Evolutionary conservation across 2,888 invertebrate genomes (phyloP).

Genomic region (Mythimna albipuncta): DNA sequence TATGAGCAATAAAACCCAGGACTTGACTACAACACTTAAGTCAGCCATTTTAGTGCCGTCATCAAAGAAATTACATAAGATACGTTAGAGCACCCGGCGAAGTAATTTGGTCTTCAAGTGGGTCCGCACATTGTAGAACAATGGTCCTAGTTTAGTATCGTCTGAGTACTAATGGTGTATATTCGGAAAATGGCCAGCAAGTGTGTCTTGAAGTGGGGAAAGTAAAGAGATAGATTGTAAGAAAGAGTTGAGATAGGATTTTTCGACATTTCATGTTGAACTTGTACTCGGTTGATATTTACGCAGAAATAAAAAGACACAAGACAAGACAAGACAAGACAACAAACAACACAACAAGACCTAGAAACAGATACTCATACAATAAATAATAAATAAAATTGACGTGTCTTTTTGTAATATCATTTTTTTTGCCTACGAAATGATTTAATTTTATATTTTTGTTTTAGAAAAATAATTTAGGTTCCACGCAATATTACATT

Average conservation of each 20-base stretch:
- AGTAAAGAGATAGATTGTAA: conserved; percentile 18
- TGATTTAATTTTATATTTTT: no score
- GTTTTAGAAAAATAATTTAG: no score
- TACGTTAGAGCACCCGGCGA: conserved; percentile 7
- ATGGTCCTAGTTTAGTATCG: conserved; percentile 9
- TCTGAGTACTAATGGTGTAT: conserved; percentile 11
- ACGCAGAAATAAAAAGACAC: no score
- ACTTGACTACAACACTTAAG: neutral
- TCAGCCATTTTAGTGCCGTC: conserved; percentile 15
- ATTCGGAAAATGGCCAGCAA: conserved; percentile 19
- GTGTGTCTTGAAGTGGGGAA: conserved; percentile 13
- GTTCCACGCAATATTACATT: no score
- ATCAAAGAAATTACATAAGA: conserved; percentile 38
- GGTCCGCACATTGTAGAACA: conserved; percentile 11
- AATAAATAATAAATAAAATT: no score
- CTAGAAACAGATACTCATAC: no score
- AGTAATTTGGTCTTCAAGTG: conserved; percentile 26
- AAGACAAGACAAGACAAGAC: no score
- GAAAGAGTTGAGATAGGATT: neutral
- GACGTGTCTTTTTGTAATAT: no score
- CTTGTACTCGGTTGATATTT: neutral
- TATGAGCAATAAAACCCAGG: conserved; percentile 17
- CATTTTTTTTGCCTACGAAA: no score
- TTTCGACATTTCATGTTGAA: neutral
- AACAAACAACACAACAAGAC: no score